Evolutionary conservation across 2,113 vertebrate species (phyloP).

Genomic region (Gavia stellata): DNA sequence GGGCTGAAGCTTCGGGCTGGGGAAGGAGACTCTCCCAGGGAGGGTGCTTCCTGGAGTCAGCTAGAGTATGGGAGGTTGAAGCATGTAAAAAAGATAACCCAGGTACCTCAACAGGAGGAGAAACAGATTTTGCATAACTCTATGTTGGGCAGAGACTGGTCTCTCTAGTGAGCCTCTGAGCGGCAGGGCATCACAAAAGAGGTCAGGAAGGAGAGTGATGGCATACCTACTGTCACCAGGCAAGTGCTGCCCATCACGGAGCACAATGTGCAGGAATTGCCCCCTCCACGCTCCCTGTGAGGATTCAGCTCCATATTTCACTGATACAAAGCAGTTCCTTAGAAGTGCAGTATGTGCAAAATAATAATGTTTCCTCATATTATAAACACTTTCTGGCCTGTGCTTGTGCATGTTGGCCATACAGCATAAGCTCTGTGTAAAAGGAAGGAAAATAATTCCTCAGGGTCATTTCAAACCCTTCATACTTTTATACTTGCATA

Average conservation of each 20-base stretch:
- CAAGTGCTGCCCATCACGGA: background rate
- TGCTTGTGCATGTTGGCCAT: background rate
- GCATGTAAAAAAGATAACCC: background rate
- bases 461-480: background rate
- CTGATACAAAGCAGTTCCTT: background rate
- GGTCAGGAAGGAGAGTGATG: background rate
- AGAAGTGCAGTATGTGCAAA: background rate
- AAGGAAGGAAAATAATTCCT: background rate
- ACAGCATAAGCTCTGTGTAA: background rate
- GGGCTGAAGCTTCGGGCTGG: accelerated
- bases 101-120: background rate
- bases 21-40: background rate
- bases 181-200: background rate
- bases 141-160: background rate
- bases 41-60: background rate
- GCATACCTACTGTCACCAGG: accelerated
- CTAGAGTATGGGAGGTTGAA: background rate
- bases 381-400: background rate
- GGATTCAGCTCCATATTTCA: background rate
- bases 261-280: background rate
- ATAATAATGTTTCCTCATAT: background rate
- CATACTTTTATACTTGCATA: background rate
- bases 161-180: background rate
- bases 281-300: background rate
- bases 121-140: background rate